A percentile compares a stretch with the other conserved stretches of the same genome.
phyloP scores from a whole-genome alignment of 2,113 vertebrate genomes.

The Australoheros scitulus region DNA sequence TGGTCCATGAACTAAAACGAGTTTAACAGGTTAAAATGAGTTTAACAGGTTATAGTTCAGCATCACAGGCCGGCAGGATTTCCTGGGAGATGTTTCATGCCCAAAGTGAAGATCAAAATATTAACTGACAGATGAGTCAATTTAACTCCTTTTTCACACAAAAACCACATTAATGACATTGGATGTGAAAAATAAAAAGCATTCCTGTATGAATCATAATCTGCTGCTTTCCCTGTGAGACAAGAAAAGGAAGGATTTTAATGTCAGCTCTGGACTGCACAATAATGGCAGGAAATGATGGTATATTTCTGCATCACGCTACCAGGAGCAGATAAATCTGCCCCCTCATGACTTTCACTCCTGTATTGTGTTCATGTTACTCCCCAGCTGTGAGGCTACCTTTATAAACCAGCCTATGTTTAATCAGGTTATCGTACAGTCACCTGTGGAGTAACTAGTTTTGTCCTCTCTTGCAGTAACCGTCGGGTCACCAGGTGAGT shows the following conservation, averaged over 20 bases:
- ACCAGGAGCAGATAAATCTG: background rate
- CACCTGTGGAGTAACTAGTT: background rate
- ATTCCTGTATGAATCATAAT: too few relatives aligned
- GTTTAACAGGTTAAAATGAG: background rate
- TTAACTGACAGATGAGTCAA: background rate
- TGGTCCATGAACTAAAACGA: background rate
- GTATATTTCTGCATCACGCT: background rate
- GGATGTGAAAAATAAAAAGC: too few relatives aligned
- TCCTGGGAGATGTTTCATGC: too few relatives aligned
- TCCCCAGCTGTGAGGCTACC: background rate
- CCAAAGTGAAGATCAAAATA: background rate
- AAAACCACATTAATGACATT: background rate
- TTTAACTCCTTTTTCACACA: background rate
- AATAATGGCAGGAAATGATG: too few relatives aligned
- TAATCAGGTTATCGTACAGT: background rate
- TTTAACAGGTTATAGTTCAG: background rate
- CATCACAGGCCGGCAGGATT: too few relatives aligned
- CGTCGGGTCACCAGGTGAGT: constrained; percentile 87
- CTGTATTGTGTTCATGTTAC: background rate
- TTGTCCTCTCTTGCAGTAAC: constrained; percentile 79
- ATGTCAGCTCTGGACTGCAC: too few relatives aligned
- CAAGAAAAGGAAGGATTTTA: too few relatives aligned
- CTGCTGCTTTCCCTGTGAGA: too few relatives aligned
- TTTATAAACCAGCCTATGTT: background rate
- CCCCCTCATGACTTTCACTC: background rate